Evolutionary conservation across 2,113 vertebrate species (phyloP).

Genomic region (Tricholaema leucomelas): DNA sequence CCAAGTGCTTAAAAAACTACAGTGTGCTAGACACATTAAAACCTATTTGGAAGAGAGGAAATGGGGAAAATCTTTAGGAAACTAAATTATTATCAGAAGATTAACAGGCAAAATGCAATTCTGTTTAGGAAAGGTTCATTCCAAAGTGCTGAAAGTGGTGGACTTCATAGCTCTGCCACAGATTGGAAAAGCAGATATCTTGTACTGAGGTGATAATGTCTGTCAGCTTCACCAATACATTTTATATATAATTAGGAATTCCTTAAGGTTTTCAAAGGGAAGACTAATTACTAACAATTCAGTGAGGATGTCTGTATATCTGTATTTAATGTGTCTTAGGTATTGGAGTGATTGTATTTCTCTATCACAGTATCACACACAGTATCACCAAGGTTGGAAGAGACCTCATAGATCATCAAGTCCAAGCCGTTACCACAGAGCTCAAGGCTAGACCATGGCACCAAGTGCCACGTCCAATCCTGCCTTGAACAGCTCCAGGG

Average conservation of each 20-base stretch:
- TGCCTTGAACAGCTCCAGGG: no score
- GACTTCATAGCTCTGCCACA: not conserved
- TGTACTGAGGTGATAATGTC: not conserved
- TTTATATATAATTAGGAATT: not conserved
- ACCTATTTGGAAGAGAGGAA: not conserved
- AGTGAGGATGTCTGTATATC: not conserved
- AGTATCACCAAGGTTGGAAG: no score
- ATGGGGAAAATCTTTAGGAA: not conserved
- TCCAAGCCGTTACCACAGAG: no score
- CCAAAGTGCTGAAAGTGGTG: not conserved
- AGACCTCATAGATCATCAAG: no score
- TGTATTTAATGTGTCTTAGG: not conserved
- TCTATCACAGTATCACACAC: no score
- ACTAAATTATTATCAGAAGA: not conserved
- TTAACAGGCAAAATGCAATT: not conserved
- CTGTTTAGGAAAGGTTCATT: not conserved
- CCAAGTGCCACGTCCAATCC: no score
- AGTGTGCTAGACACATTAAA: not conserved
- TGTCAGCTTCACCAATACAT: not conserved
- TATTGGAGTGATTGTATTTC: not conserved
- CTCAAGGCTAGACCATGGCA: no score
- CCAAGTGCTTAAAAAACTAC: slow-evolving; percentile 5
- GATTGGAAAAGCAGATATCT: not conserved
- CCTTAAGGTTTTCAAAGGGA: not conserved
- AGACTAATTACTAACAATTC: slow-evolving; percentile 18